phyloP scores from a whole-genome alignment of 1,140 invertebrate species.

The Drosophila setifemur region DNA sequence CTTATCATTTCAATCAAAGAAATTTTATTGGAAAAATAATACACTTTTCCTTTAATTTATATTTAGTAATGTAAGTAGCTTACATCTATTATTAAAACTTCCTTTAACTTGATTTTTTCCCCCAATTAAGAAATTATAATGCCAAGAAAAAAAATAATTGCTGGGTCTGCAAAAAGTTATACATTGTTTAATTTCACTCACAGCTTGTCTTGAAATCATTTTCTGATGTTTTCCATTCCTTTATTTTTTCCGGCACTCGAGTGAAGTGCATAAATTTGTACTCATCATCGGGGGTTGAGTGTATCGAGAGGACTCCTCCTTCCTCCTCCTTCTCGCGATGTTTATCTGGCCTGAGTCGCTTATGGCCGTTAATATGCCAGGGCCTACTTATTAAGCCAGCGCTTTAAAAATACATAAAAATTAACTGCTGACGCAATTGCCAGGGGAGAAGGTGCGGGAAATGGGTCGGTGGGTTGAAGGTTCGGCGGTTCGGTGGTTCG shows the following conservation, averaged over 20 bases:
- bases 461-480: neutral
- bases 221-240: neutral
- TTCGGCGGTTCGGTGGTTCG: too few species aligned
- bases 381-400: slow-evolving; percentile 62
- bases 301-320: slow-evolving; percentile 35
- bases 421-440: slow-evolving; percentile 73
- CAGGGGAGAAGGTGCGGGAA: slow-evolving; percentile 7
- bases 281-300: too few species aligned
- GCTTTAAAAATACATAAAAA: slow-evolving; percentile 77
- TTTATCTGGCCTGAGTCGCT: slow-evolving; percentile 50
- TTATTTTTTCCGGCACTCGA: slow-evolving; percentile 18
- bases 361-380: slow-evolving; percentile 51
- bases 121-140: slow-evolving; percentile 39
- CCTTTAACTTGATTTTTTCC: neutral
- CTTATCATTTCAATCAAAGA: too few species aligned
- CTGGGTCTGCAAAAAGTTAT: neutral
- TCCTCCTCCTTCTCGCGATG: slow-evolving; percentile 17
- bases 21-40: too few species aligned
- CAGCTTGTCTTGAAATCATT: neutral
- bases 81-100: too few species aligned
- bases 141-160: neutral
- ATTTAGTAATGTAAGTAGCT: too few species aligned
- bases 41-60: neutral
- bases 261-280: slow-evolving; percentile 52
- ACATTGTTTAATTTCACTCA: slow-evolving; percentile 13